phyloP scores from a whole-genome alignment of 2,888 invertebrate genomes.

The Bedellia somnulentella region DNA sequence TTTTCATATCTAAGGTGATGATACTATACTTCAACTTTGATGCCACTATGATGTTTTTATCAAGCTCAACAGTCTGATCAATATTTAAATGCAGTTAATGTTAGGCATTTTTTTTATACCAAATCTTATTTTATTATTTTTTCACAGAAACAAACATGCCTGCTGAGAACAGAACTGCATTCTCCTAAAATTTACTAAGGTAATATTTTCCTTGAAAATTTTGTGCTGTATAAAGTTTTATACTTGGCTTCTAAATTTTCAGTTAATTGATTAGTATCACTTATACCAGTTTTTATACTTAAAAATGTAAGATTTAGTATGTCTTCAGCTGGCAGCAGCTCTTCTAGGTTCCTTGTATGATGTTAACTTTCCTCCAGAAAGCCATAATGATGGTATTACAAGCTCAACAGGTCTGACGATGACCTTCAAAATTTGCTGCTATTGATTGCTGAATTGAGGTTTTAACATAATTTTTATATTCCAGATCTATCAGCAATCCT shows the following conservation, averaged over 20 bases:
- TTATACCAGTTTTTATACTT: too few species aligned
- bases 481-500: neutral
- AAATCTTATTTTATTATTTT: too few species aligned
- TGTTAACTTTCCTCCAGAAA: conserved; percentile 12
- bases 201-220: neutral
- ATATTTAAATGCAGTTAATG: too few species aligned
- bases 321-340: neutral
- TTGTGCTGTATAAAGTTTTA: neutral
- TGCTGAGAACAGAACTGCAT: too few species aligned
- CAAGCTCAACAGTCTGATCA: too few species aligned
- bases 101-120: too few species aligned
- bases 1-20: too few species aligned
- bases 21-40: too few species aligned
- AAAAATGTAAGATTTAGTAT: neutral
- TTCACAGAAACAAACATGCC: too few species aligned
- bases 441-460: neutral
- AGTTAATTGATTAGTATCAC: too few species aligned
- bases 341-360: too few species aligned
- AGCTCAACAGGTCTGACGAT: conserved; percentile 13
- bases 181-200: neutral
- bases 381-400: conserved; percentile 13
- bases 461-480: neutral
- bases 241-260: neutral
- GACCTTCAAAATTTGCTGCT: neutral
- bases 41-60: too few species aligned